A percentile compares a stretch with the other conserved stretches of the same genome.
Conservation (phyloP, 1,140 invertebrate species). For the Drosophila arizonae region DNA sequence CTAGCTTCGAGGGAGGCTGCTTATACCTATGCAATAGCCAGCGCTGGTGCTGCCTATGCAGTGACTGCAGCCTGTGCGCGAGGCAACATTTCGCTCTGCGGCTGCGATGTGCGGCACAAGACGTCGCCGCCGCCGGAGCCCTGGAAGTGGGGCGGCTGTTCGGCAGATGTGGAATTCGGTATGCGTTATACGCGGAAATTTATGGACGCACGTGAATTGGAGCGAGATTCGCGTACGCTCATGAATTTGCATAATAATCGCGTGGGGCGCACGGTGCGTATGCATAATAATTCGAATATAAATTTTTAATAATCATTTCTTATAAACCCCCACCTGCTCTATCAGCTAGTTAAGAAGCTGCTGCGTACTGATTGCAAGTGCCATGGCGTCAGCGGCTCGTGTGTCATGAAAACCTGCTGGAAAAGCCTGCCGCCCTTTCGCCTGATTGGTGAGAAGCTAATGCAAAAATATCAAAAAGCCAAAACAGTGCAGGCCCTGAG, state of each 20-base stretch:
- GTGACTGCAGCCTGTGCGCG: constrained; percentile 95
- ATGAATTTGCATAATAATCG: constrained; percentile 99
- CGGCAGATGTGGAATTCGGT: constrained; percentile 90
- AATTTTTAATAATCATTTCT: too few relatives aligned
- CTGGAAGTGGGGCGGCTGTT: constrained; percentile 96
- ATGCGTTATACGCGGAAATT: constrained; percentile 91
- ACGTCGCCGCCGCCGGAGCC: constrained; percentile 47
- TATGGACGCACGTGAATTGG: constrained; percentile 92
- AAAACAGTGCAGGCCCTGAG: constrained; percentile 86
- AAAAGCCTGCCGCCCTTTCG: constrained; percentile 93
- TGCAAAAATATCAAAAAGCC: constrained; percentile 92
- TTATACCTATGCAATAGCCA: constrained; percentile 95
- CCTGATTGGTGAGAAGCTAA: constrained; percentile 91
- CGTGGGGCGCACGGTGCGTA: constrained; percentile 93
- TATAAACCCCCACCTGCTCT: too few relatives aligned
- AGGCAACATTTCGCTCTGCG: constrained; percentile 94
- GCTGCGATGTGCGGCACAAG: constrained; percentile 87
- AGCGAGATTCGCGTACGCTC: constrained; percentile 91
- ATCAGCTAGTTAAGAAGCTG: constrained; percentile 91
- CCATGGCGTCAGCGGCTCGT: constrained; percentile 97
- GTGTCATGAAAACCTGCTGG: constrained; percentile 97
- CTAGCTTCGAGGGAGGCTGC: constrained; percentile 95
- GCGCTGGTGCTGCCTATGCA: constrained; percentile 94
- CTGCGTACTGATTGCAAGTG: constrained; percentile 96
- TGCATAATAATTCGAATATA: not conserved